Percentiles rank a stretch among this genome's conserved stretches.
Conservation (phyloP, 1,140 invertebrate species). For the Neelides sp. region DNA sequence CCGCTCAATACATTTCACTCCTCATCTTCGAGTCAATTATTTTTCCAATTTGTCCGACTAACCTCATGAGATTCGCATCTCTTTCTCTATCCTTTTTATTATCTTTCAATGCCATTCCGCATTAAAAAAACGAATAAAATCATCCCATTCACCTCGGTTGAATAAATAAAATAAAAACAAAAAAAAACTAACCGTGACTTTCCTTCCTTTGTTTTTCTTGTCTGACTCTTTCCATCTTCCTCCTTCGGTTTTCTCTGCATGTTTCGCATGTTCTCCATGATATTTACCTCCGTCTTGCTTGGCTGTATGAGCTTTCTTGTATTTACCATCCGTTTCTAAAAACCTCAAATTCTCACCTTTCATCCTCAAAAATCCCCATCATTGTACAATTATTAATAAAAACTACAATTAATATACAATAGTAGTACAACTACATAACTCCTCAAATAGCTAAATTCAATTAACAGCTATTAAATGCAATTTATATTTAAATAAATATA, state of each 20-base stretch:
- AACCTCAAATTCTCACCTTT: too few relatives aligned
- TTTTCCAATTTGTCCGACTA: too few relatives aligned
- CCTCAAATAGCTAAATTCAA: too few relatives aligned
- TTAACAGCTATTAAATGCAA: too few relatives aligned
- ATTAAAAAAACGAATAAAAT: background rate
- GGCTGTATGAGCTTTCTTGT: slow-evolving; percentile 23
- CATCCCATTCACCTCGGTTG: background rate
- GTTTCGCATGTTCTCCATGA: slow-evolving; percentile 18
- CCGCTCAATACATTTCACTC: too few relatives aligned
- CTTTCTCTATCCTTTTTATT: slow-evolving; percentile 1
- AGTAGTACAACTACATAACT: too few relatives aligned
- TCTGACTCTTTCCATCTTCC: slow-evolving; percentile 28
- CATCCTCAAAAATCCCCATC: too few relatives aligned
- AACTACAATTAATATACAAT: too few relatives aligned
- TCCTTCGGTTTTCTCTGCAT: slow-evolving; percentile 26
- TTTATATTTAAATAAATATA: too few relatives aligned
- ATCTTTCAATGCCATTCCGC: background rate
- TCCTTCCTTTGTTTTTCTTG: slow-evolving; percentile 31
- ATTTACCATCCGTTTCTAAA: slow-evolving; percentile 25
- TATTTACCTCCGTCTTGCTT: slow-evolving; percentile 24
- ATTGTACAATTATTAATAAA: too few relatives aligned
- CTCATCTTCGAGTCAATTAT: too few relatives aligned
- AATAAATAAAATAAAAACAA: background rate
- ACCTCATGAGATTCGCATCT: too few relatives aligned
- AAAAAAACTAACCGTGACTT: slow-evolving; percentile 25